A percentile compares a stretch with the other conserved stretches of the same genome.
Evolutionary conservation across 1,140 invertebrate genomes (phyloP).

Genomic region (Palaemon carinicauda): DNA sequence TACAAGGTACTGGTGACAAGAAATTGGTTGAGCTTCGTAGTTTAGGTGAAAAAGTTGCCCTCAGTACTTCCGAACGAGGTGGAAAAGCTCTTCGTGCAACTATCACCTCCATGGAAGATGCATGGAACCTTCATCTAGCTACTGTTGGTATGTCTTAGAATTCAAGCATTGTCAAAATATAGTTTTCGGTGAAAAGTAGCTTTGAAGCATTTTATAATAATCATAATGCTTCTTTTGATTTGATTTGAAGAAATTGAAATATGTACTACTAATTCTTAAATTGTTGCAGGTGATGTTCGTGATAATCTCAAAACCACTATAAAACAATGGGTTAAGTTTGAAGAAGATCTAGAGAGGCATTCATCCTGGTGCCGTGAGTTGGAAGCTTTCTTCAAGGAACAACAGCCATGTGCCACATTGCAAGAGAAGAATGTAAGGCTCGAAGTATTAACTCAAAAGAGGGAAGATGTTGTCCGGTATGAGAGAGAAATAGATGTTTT

Average conservation of each 20-base stretch:
- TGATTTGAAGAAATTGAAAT: neutral
- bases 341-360: slow-evolving; percentile 78
- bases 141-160: slow-evolving; percentile 69
- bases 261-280: neutral
- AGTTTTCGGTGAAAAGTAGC: too few species aligned
- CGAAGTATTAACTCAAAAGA: slow-evolving; percentile 76
- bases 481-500: slow-evolving; percentile 85
- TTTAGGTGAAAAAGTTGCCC: slow-evolving; percentile 75
- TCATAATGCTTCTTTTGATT: neutral
- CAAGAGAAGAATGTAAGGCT: slow-evolving; percentile 82
- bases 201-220: neutral
- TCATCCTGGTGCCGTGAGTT: slow-evolving; percentile 85
- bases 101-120: slow-evolving; percentile 61
- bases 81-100: slow-evolving; percentile 61
- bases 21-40: slow-evolving; percentile 76
- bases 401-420: slow-evolving; percentile 81
- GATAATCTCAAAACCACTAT: slow-evolving; percentile 67
- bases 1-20: slow-evolving; percentile 76
- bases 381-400: slow-evolving; percentile 84
- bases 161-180: neutral
- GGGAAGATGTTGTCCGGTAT: slow-evolving; percentile 78
- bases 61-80: slow-evolving; percentile 77
- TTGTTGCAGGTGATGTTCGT: slow-evolving; percentile 34
- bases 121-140: slow-evolving; percentile 74
- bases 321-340: slow-evolving; percentile 88